A percentile compares a stretch with the other conserved stretches of the same genome.
phyloP scores from a whole-genome alignment of 2,888 invertebrate species.

The Dasysyrphus albostriatus region DNA sequence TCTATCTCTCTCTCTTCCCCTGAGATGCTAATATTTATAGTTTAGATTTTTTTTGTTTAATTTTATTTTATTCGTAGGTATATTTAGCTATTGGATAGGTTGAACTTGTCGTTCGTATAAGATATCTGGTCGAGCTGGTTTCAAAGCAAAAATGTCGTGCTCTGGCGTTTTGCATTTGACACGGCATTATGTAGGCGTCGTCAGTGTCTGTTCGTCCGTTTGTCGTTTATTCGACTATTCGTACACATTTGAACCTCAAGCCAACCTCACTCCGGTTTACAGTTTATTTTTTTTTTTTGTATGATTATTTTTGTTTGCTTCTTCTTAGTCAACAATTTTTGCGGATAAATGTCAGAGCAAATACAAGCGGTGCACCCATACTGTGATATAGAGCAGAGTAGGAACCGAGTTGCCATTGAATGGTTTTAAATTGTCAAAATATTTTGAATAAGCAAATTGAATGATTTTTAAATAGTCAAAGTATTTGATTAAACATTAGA shows the following conservation, averaged over 20 bases:
- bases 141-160: slow-evolving; percentile 76
- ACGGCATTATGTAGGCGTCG: slow-evolving; percentile 77
- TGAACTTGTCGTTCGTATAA: slow-evolving; percentile 74
- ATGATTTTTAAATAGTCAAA: no score
- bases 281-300: slow-evolving; percentile 11
- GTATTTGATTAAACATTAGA: no score
- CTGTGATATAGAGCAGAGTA: slow-evolving; percentile 41
- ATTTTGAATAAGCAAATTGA: no score
- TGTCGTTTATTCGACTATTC: slow-evolving; percentile 28
- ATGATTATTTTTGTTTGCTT: slow-evolving; percentile 40
- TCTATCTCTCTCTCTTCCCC: slow-evolving; percentile 25
- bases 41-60: slow-evolving; percentile 51
- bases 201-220: slow-evolving; percentile 63
- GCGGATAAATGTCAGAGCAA: slow-evolving; percentile 74
- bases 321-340: slow-evolving; percentile 60
- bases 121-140: slow-evolving; percentile 77
- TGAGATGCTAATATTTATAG: slow-evolving; percentile 71
- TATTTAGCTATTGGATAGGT: slow-evolving; percentile 64
- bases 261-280: slow-evolving; percentile 37
- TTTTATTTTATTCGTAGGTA: slow-evolving; percentile 40
- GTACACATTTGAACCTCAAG: slow-evolving; percentile 57
- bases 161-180: slow-evolving; percentile 76
- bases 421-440: neutral
- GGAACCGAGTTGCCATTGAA: slow-evolving; percentile 21
- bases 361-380: slow-evolving; percentile 45